Evolutionary conservation across 2,888 invertebrate species (phyloP).

Genomic region (Baronia brevicornis): DNA sequence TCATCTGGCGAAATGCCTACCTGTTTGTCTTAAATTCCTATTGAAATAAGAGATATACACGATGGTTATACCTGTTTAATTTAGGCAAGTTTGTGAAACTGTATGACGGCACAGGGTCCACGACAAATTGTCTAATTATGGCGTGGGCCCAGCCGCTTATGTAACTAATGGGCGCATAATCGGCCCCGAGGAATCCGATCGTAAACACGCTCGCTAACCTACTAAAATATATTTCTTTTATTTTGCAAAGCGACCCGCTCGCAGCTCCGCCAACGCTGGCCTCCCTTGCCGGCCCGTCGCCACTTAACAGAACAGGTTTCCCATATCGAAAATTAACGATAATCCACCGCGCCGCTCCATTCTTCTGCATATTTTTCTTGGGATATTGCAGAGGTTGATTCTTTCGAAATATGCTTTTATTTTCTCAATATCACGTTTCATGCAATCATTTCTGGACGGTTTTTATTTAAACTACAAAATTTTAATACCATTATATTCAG

Average conservation of each 20-base stretch:
- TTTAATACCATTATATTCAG: no score
- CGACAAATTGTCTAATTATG: constrained; percentile 60
- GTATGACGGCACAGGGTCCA: constrained; percentile 27
- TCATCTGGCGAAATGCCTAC: no score
- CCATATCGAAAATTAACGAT: constrained; percentile 60
- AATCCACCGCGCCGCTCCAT: constrained; percentile 49
- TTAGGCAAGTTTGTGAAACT: constrained; percentile 1
- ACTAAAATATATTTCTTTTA: constrained; percentile 75
- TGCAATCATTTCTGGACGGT: background rate
- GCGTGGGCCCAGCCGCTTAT: constrained; percentile 45
- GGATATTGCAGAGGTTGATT: constrained; percentile 30
- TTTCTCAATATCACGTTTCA: constrained; percentile 11
- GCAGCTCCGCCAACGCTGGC: constrained; percentile 37
- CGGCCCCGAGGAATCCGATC: constrained; percentile 58
- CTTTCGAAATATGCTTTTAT: constrained; percentile 17
- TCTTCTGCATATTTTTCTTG: constrained; percentile 49
- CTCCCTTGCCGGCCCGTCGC: constrained; percentile 31
- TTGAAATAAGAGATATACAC: no score
- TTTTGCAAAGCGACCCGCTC: constrained; percentile 52
- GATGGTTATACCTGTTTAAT: no score
- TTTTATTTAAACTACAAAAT: constrained; percentile 1
- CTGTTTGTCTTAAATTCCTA: no score
- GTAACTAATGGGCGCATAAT: constrained; percentile 68
- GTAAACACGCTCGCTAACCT: constrained; percentile 72
- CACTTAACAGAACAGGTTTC: constrained; percentile 59